Percentiles rank a stretch among this genome's conserved stretches.
phyloP scores from a whole-genome alignment of 1,140 invertebrate species.

The Adoxophyes honmai region DNA sequence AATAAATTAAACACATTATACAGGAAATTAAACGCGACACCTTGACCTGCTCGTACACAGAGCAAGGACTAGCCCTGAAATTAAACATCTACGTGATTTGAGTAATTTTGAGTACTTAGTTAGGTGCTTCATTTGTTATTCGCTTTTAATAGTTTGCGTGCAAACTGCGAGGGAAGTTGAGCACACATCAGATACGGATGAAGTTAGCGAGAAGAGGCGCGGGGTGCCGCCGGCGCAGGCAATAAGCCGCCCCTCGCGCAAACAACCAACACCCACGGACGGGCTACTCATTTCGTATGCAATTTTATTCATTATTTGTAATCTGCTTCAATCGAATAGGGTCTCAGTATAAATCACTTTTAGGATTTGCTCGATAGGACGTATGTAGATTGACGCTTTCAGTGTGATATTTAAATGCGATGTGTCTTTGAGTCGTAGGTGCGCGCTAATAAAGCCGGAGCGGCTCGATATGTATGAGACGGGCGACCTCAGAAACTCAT shows the following conservation, averaged over 20 bases:
- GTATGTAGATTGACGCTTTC: slow-evolving; percentile 74
- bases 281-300: slow-evolving; percentile 71
- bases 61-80: no score
- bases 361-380: slow-evolving; percentile 61
- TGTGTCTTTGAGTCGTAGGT: slow-evolving; percentile 51
- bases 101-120: no score
- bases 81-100: no score
- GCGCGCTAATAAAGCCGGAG: slow-evolving; percentile 60
- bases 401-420: slow-evolving; percentile 66
- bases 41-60: no score
- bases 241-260: slow-evolving; percentile 50
- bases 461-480: slow-evolving; percentile 38
- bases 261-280: slow-evolving; percentile 57
- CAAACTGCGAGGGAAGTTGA: background rate
- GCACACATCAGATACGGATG: background rate
- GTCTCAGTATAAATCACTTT: slow-evolving; percentile 71
- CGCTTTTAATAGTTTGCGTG: background rate
- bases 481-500: slow-evolving; percentile 60
- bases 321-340: slow-evolving; percentile 73
- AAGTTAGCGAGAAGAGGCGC: background rate
- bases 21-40: no score
- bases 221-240: slow-evolving; percentile 24
- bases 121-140: no score
- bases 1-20: no score
- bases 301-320: slow-evolving; percentile 77